phyloP scores from a whole-genome alignment of 1,140 invertebrate species.

The Microplitis demolitor region DNA sequence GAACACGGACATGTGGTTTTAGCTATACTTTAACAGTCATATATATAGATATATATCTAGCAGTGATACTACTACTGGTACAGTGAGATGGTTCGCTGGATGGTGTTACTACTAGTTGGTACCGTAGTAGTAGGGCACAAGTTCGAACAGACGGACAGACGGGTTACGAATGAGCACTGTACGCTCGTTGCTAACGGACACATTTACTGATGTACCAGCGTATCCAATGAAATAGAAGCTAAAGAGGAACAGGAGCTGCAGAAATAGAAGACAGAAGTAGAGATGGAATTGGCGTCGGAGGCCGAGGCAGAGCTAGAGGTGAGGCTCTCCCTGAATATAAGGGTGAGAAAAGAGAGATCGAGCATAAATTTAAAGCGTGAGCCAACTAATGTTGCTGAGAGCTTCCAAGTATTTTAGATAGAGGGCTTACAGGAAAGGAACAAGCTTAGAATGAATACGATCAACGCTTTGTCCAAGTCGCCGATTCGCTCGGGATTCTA shows the following conservation, averaged over 20 bases:
- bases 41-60: too few species aligned
- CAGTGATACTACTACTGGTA: not conserved
- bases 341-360: slow-evolving; percentile 10
- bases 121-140: not conserved
- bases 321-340: not conserved
- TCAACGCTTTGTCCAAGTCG: slow-evolving; percentile 27
- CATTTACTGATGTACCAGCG: not conserved
- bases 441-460: slow-evolving; percentile 5
- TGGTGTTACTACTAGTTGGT: too few species aligned
- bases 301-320: not conserved
- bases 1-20: slow-evolving; percentile 27
- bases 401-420: slow-evolving; percentile 25
- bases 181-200: slow-evolving; percentile 2
- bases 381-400: slow-evolving; percentile 17
- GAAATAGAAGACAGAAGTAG: not conserved
- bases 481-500: slow-evolving; percentile 24
- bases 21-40: not conserved
- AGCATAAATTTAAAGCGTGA: slow-evolving; percentile 24
- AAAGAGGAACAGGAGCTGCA: not conserved
- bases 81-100: not conserved
- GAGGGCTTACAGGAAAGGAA: slow-evolving; percentile 10
- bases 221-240: too few species aligned
- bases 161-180: not conserved
- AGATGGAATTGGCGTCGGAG: slow-evolving; percentile 6
- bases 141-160: slow-evolving; percentile 20